phyloP scores from a whole-genome alignment of 2,888 invertebrate genomes.

The Aricia artaxerxes region DNA sequence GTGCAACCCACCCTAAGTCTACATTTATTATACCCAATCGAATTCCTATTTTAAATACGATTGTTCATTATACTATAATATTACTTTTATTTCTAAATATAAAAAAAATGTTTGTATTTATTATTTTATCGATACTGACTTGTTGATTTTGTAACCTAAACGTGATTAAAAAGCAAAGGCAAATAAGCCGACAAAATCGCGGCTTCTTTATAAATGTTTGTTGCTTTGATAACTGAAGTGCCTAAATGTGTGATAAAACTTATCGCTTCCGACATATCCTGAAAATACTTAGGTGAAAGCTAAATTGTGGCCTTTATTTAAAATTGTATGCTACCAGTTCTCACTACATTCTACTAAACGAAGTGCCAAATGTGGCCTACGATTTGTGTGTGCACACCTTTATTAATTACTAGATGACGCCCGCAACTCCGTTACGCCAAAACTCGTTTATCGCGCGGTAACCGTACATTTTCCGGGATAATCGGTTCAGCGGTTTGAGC shows the following conservation, averaged over 20 bases:
- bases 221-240: neutral
- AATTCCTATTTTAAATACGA: neutral
- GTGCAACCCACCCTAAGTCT: too few relatives aligned
- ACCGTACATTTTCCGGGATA: too few relatives aligned
- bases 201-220: neutral
- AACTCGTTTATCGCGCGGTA: too few relatives aligned
- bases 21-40: too few relatives aligned
- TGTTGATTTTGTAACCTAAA: neutral
- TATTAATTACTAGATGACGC: neutral
- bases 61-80: neutral
- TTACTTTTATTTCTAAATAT: neutral
- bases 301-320: slow-evolving; percentile 2
- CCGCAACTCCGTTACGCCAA: too few relatives aligned
- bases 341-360: neutral
- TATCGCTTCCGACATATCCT: slow-evolving; percentile 10
- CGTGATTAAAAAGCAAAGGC: neutral
- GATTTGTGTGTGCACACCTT: neutral
- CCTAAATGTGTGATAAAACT: slow-evolving; percentile 8
- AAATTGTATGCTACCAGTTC: neutral
- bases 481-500: too few relatives aligned
- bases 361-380: neutral
- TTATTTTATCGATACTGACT: neutral
- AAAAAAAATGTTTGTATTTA: neutral
- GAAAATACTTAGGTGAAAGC: neutral
- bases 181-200: neutral